These are phyloP conservation scores for Ctenomys sociabilis DNA, from an alignment of 2,113 vertebrate genomes.

Conservation along the genomic window DNA sequence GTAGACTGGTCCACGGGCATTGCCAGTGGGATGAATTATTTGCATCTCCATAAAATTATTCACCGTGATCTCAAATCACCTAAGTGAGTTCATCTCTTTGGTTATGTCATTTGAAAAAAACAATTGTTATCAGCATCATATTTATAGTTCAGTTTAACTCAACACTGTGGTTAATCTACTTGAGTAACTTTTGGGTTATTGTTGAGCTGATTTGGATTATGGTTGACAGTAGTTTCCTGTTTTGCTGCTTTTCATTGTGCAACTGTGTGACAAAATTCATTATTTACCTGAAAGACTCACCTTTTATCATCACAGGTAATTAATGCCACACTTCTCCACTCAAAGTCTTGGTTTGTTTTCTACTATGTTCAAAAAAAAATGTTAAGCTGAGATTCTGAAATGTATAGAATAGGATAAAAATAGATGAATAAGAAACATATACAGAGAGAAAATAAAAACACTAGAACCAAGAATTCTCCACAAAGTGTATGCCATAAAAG, in stretches of 20 bases:
- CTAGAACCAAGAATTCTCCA: slow-evolving; percentile 23
- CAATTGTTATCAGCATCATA: slow-evolving; percentile 8
- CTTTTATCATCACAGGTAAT: slow-evolving; percentile 2
- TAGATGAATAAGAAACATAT: slow-evolving; percentile 28
- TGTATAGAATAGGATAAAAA: slow-evolving; percentile 1
- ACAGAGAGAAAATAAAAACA: slow-evolving; percentile 22
- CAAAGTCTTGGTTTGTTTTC: neutral
- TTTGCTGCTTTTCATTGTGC: slow-evolving; percentile 21
- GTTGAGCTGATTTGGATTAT: neutral
- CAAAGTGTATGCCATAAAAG: neutral
- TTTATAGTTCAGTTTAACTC: neutral
- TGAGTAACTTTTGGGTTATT: neutral
- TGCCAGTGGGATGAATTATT: slow-evolving; percentile 99
- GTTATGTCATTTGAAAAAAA: slow-evolving; percentile 36
- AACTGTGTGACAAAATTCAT: neutral
- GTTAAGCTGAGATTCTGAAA: slow-evolving; percentile 48
- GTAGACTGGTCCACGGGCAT: slow-evolving; percentile 99
- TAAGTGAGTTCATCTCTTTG: slow-evolving; percentile 89
- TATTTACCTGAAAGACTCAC: neutral
- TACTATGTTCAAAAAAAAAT: neutral
- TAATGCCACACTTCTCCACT: neutral
- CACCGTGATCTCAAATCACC: slow-evolving; percentile 99
- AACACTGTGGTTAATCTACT: neutral
- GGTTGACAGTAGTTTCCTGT: neutral
- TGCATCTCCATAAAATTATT: slow-evolving; percentile 99